Percentiles rank a stretch among this genome's conserved stretches.
phyloP scores from a whole-genome alignment of 30 jellyfish, hydroid and myxozoan species.

The Morbakka virulenta region DNA sequence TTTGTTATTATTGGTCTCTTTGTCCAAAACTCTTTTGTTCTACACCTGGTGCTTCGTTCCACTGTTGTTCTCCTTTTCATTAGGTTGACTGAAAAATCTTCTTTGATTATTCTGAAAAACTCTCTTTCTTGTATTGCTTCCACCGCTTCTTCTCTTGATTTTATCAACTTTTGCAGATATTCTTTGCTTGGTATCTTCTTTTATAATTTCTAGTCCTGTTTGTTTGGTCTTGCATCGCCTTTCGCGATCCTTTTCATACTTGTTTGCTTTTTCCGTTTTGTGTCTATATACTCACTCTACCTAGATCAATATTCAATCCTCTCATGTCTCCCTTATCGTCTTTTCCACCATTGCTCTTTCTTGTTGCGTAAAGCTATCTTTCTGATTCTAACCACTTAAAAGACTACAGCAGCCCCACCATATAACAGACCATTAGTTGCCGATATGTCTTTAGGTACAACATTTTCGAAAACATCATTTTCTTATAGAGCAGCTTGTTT shows the following conservation, averaged over 20 bases:
- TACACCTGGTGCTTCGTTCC: constrained; percentile 37
- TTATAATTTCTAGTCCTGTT: constrained; percentile 8
- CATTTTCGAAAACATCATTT: constrained; percentile 8
- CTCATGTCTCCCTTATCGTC: constrained; percentile 30
- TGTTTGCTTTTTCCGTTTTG: constrained; percentile 25
- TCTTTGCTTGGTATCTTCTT: constrained; percentile 31
- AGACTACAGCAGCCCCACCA: constrained; percentile 24
- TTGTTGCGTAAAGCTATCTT: constrained; percentile 11
- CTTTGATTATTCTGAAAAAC: neutral
- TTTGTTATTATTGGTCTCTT: constrained; percentile 18
- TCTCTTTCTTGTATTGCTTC: constrained; percentile 17
- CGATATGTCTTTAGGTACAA: constrained; percentile 27
- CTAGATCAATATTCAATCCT: constrained; percentile 13
- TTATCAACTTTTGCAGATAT: neutral
- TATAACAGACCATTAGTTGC: constrained; percentile 17
- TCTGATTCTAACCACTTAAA: constrained; percentile 16
- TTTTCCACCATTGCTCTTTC: constrained; percentile 38
- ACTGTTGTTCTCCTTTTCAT: neutral
- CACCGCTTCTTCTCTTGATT: constrained; percentile 11
- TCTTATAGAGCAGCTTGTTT: constrained; percentile 22
- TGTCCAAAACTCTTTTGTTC: constrained; percentile 41
- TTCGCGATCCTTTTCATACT: constrained; percentile 5
- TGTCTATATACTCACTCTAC: constrained; percentile 6
- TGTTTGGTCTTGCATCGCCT: constrained; percentile 19
- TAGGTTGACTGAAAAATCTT: constrained; percentile 3